Conservation (phyloP, 2,888 invertebrate genomes). For the Crioceris asparagi region DNA sequence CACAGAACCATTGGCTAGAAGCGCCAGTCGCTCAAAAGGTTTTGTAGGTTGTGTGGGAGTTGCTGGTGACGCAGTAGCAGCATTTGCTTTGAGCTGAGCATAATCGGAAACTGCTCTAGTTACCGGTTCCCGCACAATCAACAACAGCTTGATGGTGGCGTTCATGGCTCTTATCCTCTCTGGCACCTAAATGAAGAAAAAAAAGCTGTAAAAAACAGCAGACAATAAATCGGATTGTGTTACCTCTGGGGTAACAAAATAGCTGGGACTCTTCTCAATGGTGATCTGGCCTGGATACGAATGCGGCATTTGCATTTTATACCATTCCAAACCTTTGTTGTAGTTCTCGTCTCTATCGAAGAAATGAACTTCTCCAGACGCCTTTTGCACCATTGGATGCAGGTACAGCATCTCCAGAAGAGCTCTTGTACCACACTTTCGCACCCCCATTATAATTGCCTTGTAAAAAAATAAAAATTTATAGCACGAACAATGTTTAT, state of each 20-base stretch:
- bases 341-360: conserved; percentile 94
- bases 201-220: neutral
- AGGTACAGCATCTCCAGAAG: conserved; percentile 92
- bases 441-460: conserved; percentile 86
- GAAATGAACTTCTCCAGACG: conserved; percentile 92
- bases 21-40: conserved; percentile 71
- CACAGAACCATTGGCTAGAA: conserved; percentile 70
- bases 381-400: conserved; percentile 86
- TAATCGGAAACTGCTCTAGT: conserved; percentile 95
- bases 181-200: conserved; percentile 55
- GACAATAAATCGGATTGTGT: too few species aligned
- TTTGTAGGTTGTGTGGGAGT: conserved; percentile 37
- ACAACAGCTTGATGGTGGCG: conserved; percentile 76
- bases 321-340: conserved; percentile 88
- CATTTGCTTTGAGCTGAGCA: conserved; percentile 80
- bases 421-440: conserved; percentile 95
- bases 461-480: conserved; percentile 9
- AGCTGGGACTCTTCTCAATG: conserved; percentile 95
- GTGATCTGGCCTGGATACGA: conserved; percentile 87
- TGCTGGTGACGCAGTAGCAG: conserved; percentile 59
- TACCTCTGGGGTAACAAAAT: conserved; percentile 92
- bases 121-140: conserved; percentile 93
- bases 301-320: conserved; percentile 86
- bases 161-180: conserved; percentile 92
- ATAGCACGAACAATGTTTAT: too few species aligned